Evolutionary conservation across 2,888 invertebrate genomes (phyloP).

Genomic region (Amiota minor): DNA sequence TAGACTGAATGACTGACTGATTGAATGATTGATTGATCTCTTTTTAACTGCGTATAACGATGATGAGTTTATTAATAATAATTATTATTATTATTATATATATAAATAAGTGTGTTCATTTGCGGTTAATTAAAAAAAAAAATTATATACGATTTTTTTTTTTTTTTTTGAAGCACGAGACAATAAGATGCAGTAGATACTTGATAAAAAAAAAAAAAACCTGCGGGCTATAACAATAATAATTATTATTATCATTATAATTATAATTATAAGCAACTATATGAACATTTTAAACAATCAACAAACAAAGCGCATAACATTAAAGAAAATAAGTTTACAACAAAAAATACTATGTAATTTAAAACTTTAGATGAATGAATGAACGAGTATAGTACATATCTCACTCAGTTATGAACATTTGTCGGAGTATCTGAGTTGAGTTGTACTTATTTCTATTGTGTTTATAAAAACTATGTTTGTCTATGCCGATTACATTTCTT

Average conservation of each 20-base stretch:
- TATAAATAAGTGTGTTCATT: conserved; percentile 7
- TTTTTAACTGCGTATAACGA: not conserved
- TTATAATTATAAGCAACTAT: conserved; percentile 1
- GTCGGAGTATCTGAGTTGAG: too few species aligned
- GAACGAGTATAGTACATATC: too few species aligned
- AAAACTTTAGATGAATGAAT: conserved; percentile 7
- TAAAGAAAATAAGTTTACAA: not conserved
- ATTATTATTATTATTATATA: conserved; percentile 7
- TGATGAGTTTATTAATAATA: conserved; percentile 10
- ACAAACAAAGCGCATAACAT: conserved; percentile 24
- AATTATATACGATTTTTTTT: not conserved
- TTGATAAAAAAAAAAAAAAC: not conserved
- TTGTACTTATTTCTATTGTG: too few species aligned
- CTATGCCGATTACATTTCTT: not conserved
- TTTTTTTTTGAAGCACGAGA: too few species aligned
- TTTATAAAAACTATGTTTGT: too few species aligned
- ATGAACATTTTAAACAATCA: not conserved
- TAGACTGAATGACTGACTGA: too few species aligned
- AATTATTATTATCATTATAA: not conserved
- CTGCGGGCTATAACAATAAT: conserved; percentile 24
- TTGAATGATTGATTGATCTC: too few species aligned
- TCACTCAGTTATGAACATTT: too few species aligned
- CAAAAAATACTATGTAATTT: conserved; percentile 14
- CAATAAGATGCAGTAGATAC: too few species aligned
- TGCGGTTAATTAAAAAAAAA: conserved; percentile 27